A percentile compares a stretch with the other conserved stretches of the same genome.
Evolutionary conservation across 53 echinoderm and acorn worm species (phyloP).

Genomic region (Hippasteria phrygiana): DNA sequence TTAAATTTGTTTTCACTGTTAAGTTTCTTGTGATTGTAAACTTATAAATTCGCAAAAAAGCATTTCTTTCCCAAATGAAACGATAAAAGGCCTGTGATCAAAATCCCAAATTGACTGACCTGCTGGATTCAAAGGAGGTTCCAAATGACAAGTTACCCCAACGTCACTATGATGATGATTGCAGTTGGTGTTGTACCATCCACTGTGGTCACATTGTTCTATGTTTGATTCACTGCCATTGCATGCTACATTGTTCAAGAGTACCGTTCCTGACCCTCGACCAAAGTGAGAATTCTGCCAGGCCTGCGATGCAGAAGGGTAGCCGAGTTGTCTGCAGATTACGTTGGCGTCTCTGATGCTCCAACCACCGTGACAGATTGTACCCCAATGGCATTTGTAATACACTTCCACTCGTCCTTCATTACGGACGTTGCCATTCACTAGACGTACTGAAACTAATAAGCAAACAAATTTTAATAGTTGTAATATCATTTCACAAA

Average conservation of each 20-base stretch:
- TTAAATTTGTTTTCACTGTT: no score
- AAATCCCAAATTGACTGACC: neutral
- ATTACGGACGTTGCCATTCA: neutral
- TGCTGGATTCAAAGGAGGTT: neutral
- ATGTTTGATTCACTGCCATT: neutral
- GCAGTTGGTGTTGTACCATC: neutral
- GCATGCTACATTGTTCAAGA: neutral
- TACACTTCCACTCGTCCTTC: constrained; percentile 2
- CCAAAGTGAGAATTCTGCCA: neutral
- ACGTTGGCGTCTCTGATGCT: neutral
- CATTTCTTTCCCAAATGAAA: neutral
- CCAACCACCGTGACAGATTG: neutral
- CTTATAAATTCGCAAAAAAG: no score
- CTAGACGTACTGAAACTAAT: neutral
- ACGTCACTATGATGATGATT: neutral
- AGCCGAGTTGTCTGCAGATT: neutral
- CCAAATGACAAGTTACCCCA: neutral
- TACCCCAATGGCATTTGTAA: neutral
- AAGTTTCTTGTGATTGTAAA: no score
- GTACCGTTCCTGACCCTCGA: neutral
- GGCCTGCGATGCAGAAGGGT: neutral
- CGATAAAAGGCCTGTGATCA: neutral
- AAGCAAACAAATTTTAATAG: no score
- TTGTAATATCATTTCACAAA: no score
- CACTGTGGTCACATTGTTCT: neutral